Base-by-base conservation (phyloP, 2,888 invertebrate species). In the Tigriopus californicus region DNA sequence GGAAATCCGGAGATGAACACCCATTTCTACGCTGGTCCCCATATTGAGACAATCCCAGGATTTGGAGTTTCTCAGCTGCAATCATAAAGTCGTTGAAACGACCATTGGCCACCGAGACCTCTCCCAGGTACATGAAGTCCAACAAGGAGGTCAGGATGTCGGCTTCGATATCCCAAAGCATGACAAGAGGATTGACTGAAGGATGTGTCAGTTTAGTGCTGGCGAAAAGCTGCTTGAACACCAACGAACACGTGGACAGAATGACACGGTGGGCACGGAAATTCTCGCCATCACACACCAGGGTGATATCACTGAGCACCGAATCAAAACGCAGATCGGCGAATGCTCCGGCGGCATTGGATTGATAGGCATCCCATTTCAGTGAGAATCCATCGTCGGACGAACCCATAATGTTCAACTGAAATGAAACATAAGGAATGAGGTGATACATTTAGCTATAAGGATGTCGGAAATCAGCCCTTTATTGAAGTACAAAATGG, bases 191-290 rank as follows among this genome's bases (percentile, higher is more conserved):
- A 33, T 33, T 33, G 3, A 3, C 33, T 8, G 33, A 33, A 5
- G 33, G 33, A 33, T 33, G 33, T 5, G 33, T 33, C 4, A 33
- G 33, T 33, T 33, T 33, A 5, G 33, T 33, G 44, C 40, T 24
- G n/a, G 10, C 5, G 41, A 54, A 54, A 18, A 54, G 41, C 40
- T 54, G 40, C 13, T 18, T 25, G 54, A 54, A 54, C 33, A 41
- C 54, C 15, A 25, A 40, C 8, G 54, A 54, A 61, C 67, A 67
- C 20, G 67, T 66, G n/a, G 67, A 67, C n/a, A 67, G 64, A 48
- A 67, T 66, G 61, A 67, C 62, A 63, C 67, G 66, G 63, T 67
- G 67, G 44, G 67, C 67, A 58, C 66, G 66, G 52, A 67, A 62
- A 58, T 62, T 63, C 33, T 63, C 52, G 18, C 67, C 67, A 54